These are phyloP conservation scores for Alouatta palliata DNA, from an alignment of 2,113 vertebrate genomes.

Conservation along the genomic window DNA sequence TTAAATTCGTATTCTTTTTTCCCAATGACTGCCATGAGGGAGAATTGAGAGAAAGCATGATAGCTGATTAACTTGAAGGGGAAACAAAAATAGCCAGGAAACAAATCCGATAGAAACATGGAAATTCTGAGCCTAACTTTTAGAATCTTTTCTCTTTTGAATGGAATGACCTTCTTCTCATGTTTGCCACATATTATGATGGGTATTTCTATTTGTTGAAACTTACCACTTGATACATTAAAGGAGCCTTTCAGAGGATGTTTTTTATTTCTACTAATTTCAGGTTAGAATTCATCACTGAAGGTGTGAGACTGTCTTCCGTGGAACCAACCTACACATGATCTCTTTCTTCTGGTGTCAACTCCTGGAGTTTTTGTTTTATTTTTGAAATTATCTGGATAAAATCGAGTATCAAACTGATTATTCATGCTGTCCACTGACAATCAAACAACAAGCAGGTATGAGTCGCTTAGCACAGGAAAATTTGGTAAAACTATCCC, in stretches of 20 bases:
- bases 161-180: neutral
- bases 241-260: neutral
- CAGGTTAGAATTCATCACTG: neutral
- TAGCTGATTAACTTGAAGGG: neutral
- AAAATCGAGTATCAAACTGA: neutral
- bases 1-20: neutral
- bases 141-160: conserved; percentile 14
- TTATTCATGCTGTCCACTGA: neutral
- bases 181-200: neutral
- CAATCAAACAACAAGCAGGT: neutral
- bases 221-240: neutral
- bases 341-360: neutral
- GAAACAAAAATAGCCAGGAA: neutral
- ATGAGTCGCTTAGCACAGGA: neutral
- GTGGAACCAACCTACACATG: neutral
- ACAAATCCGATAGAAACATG: neutral
- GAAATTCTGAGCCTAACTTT: neutral
- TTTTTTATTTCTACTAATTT: neutral
- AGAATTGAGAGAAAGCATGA: neutral
- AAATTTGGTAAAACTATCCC: neutral
- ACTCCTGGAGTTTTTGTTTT: neutral
- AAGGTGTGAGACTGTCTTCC: neutral
- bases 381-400: conserved; percentile 32
- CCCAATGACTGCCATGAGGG: neutral
- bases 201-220: neutral